phyloP scores from a whole-genome alignment of 2,888 invertebrate species.

The Callyntrura sp. region DNA sequence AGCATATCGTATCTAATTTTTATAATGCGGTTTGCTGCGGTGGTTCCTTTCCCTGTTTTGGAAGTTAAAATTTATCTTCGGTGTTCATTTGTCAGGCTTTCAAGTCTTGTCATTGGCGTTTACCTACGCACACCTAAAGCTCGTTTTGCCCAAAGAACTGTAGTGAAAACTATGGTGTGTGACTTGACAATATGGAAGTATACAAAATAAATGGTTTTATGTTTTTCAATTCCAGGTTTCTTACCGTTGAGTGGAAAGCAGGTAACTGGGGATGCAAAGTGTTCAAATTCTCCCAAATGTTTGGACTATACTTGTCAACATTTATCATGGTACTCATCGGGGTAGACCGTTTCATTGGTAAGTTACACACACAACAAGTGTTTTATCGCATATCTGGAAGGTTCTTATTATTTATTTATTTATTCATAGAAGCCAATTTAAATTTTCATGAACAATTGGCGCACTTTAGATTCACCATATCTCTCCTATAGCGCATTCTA shows the following conservation, averaged over 20 bases:
- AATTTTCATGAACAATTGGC: conserved; percentile 12
- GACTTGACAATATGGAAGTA: too few relatives aligned
- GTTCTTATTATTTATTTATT: not conserved
- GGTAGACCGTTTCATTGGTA: conserved; percentile 90
- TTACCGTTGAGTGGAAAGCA: conserved; percentile 93
- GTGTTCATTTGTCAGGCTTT: too few relatives aligned
- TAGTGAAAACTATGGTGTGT: too few relatives aligned
- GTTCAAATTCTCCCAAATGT: conserved; percentile 93
- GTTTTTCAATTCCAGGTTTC: conserved; percentile 85
- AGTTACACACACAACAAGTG: conserved; percentile 9
- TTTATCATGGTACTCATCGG: conserved; percentile 93
- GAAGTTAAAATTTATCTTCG: too few relatives aligned
- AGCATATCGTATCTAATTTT: too few relatives aligned
- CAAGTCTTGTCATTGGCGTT: too few relatives aligned
- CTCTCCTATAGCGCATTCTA: too few relatives aligned
- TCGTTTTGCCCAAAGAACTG: too few relatives aligned
- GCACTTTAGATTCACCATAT: not conserved
- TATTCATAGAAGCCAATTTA: not conserved
- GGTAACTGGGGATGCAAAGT: conserved; percentile 92
- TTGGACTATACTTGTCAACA: conserved; percentile 93
- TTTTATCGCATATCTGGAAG: not conserved
- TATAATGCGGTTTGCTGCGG: too few relatives aligned
- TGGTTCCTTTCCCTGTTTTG: too few relatives aligned
- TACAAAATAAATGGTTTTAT: conserved; percentile 28
- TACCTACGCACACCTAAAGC: too few relatives aligned